These are phyloP conservation scores for Periparus ater DNA, from an alignment of 2,797 vertebrate species.

Conservation along the genomic window DNA sequence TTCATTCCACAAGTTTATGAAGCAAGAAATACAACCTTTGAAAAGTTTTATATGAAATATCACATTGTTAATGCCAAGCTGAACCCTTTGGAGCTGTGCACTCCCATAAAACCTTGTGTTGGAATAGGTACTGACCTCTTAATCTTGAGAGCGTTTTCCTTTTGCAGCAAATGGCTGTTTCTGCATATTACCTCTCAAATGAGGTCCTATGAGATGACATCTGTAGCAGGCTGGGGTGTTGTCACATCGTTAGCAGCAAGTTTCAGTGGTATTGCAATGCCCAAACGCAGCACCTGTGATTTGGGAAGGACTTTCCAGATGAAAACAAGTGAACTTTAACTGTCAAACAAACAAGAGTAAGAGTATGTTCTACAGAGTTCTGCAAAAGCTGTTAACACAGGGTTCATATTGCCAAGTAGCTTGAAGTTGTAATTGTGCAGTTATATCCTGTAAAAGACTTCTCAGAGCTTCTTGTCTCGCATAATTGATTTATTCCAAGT, in stretches of 20 bases:
- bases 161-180: conserved; percentile 1
- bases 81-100: conserved; percentile 3
- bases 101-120: conserved; percentile 29
- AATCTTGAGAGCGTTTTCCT: conserved; percentile 1
- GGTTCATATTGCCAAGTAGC: neutral
- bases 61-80: conserved; percentile 48
- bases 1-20: conserved; percentile 69
- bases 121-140: conserved; percentile 35
- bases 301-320: neutral
- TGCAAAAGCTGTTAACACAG: neutral
- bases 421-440: neutral
- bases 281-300: neutral
- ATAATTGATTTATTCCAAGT: neutral
- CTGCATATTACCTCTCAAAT: neutral
- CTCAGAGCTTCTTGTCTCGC: neutral
- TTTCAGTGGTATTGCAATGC: neutral
- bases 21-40: conserved; percentile 65
- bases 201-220: neutral
- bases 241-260: neutral
- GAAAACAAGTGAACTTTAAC: neutral
- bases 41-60: conserved; percentile 57
- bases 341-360: neutral
- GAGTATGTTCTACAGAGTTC: neutral
- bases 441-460: neutral
- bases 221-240: neutral